Conservation (phyloP, 2,888 invertebrate genomes). For the Priocnemis perturbator region DNA sequence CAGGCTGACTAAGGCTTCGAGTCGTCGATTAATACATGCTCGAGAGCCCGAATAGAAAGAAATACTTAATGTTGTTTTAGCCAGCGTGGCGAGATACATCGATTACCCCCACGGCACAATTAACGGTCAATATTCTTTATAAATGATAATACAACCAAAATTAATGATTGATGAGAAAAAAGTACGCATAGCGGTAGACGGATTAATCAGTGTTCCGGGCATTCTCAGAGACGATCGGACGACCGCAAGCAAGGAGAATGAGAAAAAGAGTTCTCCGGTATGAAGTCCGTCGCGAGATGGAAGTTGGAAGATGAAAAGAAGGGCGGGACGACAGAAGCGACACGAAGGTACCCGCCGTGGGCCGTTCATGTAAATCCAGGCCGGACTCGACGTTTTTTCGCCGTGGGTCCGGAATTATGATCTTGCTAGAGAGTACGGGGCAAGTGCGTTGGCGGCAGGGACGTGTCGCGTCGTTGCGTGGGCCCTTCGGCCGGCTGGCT, state of each 20-base stretch:
- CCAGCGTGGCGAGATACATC: too few species aligned
- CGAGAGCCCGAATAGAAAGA: too few species aligned
- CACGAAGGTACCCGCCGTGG: constrained; percentile 43
- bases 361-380: constrained; percentile 53
- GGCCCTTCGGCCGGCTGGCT: constrained; percentile 29
- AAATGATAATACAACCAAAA: too few species aligned
- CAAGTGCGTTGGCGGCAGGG: constrained; percentile 52
- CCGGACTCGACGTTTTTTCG: constrained; percentile 34
- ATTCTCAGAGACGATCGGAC: background rate
- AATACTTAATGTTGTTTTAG: too few species aligned
- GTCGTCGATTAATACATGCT: background rate
- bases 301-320: too few species aligned
- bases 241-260: background rate
- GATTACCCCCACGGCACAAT: too few species aligned
- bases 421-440: constrained; percentile 30
- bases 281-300: too few species aligned
- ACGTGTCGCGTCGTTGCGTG: constrained; percentile 44
- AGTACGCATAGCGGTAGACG: too few species aligned
- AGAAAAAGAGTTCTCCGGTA: too few species aligned
- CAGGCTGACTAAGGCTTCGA: background rate
- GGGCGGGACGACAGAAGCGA: constrained; percentile 24
- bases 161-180: too few species aligned
- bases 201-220: too few species aligned
- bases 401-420: constrained; percentile 49
- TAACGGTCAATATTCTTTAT: too few species aligned